Conservation (phyloP, 2,797 vertebrate species). For the Lepidocolaptes lacrymiger region DNA sequence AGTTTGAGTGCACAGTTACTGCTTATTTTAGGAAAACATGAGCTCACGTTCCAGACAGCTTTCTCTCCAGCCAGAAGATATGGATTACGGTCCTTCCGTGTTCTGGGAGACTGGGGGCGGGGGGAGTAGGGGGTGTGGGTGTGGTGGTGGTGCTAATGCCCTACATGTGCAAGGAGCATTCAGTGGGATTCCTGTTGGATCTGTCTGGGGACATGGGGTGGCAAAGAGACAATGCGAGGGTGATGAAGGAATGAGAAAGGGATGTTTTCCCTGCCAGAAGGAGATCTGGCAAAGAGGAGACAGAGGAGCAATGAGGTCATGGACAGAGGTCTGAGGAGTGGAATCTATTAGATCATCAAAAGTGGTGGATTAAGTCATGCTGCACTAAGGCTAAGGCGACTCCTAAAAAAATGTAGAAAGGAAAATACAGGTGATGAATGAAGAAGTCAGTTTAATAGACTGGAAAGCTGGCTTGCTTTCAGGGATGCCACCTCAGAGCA, state of each 20-base stretch:
- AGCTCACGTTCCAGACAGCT: slow-evolving; percentile 42
- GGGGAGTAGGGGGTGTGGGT: too few species aligned
- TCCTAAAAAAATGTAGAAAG: neutral
- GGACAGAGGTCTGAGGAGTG: neutral
- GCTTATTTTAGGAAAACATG: slow-evolving; percentile 64
- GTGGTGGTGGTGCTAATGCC: neutral
- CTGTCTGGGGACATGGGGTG: fast-evolving
- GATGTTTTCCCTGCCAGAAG: neutral
- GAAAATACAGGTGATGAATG: neutral
- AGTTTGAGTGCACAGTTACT: slow-evolving; percentile 34
- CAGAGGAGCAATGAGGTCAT: neutral
- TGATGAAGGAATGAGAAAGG: neutral
- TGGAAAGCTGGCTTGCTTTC: neutral
- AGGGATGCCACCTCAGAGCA: neutral
- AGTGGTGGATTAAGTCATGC: neutral
- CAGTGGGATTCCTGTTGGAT: neutral
- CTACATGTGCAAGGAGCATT: neutral
- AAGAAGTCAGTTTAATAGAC: neutral
- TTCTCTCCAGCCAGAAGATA: neutral
- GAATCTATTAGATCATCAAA: neutral
- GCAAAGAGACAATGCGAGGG: neutral
- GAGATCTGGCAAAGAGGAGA: neutral
- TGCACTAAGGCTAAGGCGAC: neutral
- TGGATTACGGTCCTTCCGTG: neutral
- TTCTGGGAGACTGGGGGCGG: neutral